phyloP scores from a whole-genome alignment of 2,113 vertebrate species.

The Ceyx melanurus region DNA sequence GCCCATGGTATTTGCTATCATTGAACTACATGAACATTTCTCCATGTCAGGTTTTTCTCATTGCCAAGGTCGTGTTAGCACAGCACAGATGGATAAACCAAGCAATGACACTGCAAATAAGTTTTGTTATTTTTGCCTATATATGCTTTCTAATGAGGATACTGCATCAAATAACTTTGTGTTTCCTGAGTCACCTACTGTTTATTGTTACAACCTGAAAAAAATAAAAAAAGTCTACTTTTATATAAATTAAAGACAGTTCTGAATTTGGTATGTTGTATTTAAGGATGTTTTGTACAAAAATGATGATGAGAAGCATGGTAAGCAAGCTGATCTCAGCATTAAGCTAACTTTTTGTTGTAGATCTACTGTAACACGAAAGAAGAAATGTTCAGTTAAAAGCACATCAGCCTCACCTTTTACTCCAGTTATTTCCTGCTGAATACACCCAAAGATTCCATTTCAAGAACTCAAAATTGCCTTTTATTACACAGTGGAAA shows the following conservation, averaged over 20 bases:
- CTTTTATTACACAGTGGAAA: slow-evolving; percentile 51
- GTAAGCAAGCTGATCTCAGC: neutral
- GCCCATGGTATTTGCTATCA: neutral
- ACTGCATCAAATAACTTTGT: neutral
- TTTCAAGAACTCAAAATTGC: neutral
- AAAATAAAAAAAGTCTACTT: neutral
- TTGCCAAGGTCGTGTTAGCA: neutral
- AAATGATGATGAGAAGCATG: neutral
- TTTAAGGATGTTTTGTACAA: neutral
- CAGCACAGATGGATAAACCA: neutral
- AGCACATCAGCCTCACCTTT: neutral
- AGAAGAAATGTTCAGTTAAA: neutral
- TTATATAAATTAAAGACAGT: neutral
- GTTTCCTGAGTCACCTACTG: neutral
- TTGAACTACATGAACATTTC: neutral
- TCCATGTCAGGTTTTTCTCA: neutral
- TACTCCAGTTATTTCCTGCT: neutral
- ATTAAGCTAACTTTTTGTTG: neutral
- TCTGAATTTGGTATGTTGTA: neutral
- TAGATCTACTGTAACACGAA: neutral
- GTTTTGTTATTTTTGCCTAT: neutral
- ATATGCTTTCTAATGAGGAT: neutral
- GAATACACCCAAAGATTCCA: slow-evolving; percentile 4
- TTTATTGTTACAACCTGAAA: neutral
- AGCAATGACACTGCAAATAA: neutral